Conservation (phyloP, 2,113 vertebrate genomes). For the Anseranas semipalmata region DNA sequence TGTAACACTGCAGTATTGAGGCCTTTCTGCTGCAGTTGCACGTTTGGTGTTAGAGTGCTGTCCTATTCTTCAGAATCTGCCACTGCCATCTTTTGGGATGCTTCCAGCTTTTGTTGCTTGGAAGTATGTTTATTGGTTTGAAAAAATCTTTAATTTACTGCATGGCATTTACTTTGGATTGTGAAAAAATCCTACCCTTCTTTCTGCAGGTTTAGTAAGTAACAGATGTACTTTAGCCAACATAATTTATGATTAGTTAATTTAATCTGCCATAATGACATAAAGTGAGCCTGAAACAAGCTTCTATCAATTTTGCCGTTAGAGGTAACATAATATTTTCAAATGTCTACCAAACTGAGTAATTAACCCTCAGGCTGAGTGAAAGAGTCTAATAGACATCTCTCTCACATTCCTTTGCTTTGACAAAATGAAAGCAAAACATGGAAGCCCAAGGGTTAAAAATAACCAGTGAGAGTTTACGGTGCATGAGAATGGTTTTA, state of each 20-base stretch:
- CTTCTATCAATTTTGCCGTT: constrained; percentile 69
- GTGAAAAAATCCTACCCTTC: not conserved
- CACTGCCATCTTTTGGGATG: not conserved
- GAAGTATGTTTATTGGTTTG: not conserved
- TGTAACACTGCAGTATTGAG: not conserved
- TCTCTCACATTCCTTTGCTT: constrained; percentile 24
- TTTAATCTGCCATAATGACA: constrained; percentile 74
- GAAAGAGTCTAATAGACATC: constrained; percentile 32
- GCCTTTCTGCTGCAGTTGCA: not conserved
- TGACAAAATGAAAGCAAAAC: not conserved
- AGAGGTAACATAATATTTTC: constrained; percentile 75
- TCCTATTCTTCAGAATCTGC: not conserved
- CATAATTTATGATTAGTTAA: constrained; percentile 74
- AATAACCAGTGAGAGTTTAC: not conserved
- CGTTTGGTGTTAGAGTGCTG: not conserved
- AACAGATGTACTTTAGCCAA: constrained; percentile 64
- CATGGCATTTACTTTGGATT: not conserved
- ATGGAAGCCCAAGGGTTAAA: constrained; percentile 48
- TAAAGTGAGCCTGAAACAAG: constrained; percentile 72
- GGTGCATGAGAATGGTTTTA: not conserved
- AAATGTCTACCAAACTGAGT: constrained; percentile 68
- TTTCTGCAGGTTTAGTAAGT: constrained; percentile 62
- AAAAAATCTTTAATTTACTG: not conserved
- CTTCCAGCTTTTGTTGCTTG: not conserved
- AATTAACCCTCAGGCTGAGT: constrained; percentile 64